Base-by-base conservation (phyloP, 2,888 invertebrate genomes). In the Stictocephala bisonia region DNA sequence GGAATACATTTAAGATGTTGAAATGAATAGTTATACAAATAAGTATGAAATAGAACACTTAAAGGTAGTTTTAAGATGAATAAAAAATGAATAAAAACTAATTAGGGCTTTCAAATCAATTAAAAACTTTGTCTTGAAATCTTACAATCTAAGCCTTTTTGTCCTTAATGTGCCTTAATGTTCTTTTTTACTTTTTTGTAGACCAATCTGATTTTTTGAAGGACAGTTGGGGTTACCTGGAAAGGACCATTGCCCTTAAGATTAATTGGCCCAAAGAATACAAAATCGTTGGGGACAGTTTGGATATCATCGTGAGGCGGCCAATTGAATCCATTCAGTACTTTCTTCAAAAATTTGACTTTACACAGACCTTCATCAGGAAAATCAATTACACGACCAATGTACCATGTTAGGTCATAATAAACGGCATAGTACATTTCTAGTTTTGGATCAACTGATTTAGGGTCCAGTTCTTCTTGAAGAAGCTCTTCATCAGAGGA, bases 181-280 rank as follows among this genome's bases (percentile, higher is more conserved):
- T n/a, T n/a, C n/a, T n/a, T n/a, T n/a, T n/a, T n/a, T n/a, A n/a
- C n/a, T n/a, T n/a, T n/a, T n/a, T n/a, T n/a, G n/a, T n/a, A n/a
- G n/a, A n/a, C n/a, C n/a, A n/a, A n/a, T n/a, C n/a, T n/a, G n/a
- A n/a, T n/a, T n/a, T n/a, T n/a, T n/a, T n/a, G n/a, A n/a, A n/a
- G n/a, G n/a, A n/a, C n/a, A n/a, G n/a, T n/a, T n/a, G n/a, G n/a
- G n/a, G n/a, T n/a, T n/a, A n/a, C n/a, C n/a, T n/a, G n/a, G 44
- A 67, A 67, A 11, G 67, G 67, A 22, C 67, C 67, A 66, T 66
- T 66, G 9, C 68, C 68, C n/a, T 51, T 20, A 9, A 69, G 24
- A 27, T 69, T 50, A 20, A 69, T 29, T 40, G 69, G 51, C 1
- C 69, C 69, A 51, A 51, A 69, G 27, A 69, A 69, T 11, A 69